Percentiles rank a stretch among this genome's conserved stretches.
These are phyloP conservation scores for Yponomeuta sedellus DNA, from an alignment of 2,888 invertebrate genomes.

Conservation along the genomic window DNA sequence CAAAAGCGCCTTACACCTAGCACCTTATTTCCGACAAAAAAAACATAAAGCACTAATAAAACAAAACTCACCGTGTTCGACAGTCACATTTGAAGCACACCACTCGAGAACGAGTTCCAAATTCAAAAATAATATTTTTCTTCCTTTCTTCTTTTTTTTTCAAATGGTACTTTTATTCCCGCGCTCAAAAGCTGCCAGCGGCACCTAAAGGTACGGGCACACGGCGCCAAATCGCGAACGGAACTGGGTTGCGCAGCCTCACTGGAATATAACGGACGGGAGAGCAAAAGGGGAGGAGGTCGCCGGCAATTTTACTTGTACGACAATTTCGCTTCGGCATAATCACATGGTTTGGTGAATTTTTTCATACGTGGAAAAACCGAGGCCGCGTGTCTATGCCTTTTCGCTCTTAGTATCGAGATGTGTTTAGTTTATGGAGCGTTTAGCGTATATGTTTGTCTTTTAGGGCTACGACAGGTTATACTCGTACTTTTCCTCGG, in stretches of 20 bases:
- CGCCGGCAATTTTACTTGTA: constrained; percentile 1
- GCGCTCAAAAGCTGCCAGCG: background rate
- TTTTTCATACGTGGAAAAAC: background rate
- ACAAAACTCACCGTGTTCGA: background rate
- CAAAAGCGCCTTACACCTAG: background rate
- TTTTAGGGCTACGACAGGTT: background rate
- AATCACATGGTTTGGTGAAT: constrained; percentile 3
- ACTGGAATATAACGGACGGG: background rate
- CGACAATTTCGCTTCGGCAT: background rate
- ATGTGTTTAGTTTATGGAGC: background rate
- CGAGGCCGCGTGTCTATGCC: background rate
- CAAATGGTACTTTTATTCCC: background rate
- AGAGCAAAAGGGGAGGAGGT: constrained; percentile 1
- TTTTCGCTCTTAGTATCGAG: background rate
- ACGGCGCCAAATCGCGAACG: background rate
- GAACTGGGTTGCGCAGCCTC: background rate
- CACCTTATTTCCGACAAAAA: background rate
- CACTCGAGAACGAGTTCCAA: background rate
- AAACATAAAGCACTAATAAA: background rate
- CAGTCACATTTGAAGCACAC: background rate
- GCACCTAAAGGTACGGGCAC: background rate
- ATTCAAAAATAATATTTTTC: background rate
- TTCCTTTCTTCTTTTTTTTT: background rate
- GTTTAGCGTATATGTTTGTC: background rate
- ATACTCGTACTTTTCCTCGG: background rate